Evolutionary conservation across 2,113 vertebrate species (phyloP).

Genomic region (Aldabrachelys gigantea): DNA sequence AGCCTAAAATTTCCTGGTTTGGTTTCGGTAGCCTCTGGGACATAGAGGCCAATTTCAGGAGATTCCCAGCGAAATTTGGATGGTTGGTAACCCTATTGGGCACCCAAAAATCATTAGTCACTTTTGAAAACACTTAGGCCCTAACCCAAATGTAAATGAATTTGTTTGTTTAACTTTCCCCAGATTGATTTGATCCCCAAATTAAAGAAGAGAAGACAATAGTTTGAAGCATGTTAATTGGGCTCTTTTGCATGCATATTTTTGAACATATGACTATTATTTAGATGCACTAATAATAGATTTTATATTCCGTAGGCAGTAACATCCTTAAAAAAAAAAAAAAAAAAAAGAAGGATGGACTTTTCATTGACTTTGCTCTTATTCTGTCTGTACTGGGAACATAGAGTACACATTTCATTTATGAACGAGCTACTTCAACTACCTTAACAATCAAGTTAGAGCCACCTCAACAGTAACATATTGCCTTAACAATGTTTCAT

Average conservation of each 20-base stretch:
- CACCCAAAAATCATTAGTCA: not conserved
- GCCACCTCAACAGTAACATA: slow-evolving; percentile 47
- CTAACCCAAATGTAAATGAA: not conserved
- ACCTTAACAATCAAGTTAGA: slow-evolving; percentile 58
- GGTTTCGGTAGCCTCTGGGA: no score
- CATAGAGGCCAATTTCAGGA: no score
- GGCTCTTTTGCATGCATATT: not conserved
- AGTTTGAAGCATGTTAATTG: slow-evolving; percentile 38
- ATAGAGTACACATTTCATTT: slow-evolving; percentile 56
- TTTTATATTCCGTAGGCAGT: slow-evolving; percentile 3
- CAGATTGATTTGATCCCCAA: not conserved
- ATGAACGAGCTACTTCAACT: slow-evolving; percentile 62
- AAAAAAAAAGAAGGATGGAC: slow-evolving; percentile 36
- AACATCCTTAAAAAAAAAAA: slow-evolving; percentile 56
- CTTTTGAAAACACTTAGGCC: not conserved
- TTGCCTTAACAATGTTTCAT: slow-evolving; percentile 61
- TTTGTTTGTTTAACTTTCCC: not conserved
- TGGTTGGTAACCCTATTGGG: no score
- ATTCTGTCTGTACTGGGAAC: slow-evolving; percentile 40
- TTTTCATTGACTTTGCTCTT: slow-evolving; percentile 57
- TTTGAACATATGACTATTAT: not conserved
- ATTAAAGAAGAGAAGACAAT: not conserved
- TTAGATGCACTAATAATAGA: not conserved
- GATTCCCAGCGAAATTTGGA: no score
- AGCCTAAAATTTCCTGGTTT: no score